Evolutionary conservation across 2,113 vertebrate genomes (phyloP).

Genomic region (Nothobranchius kuhntae): DNA sequence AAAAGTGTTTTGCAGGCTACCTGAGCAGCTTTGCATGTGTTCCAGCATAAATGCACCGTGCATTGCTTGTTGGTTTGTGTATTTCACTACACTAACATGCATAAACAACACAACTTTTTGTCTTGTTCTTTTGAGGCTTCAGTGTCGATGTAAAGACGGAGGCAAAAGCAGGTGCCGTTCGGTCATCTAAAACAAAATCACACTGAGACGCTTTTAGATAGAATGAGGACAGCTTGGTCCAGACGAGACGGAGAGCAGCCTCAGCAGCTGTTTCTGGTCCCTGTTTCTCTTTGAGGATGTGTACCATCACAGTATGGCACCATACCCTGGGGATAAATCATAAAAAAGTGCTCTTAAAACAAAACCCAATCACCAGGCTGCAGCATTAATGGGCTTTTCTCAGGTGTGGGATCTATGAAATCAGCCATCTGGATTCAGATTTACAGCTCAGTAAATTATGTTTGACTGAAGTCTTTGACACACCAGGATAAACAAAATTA

Average conservation of each 20-base stretch:
- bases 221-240: slow-evolving; percentile 65
- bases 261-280: slow-evolving; percentile 72
- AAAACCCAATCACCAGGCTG: slow-evolving; percentile 58
- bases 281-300: slow-evolving; percentile 49
- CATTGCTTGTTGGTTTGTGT: neutral
- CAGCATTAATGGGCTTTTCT: slow-evolving; percentile 64
- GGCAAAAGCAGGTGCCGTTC: slow-evolving; percentile 9
- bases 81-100: too few relatives aligned
- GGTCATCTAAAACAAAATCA: slow-evolving; percentile 28
- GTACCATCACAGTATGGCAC: slow-evolving; percentile 50
- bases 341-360: slow-evolving; percentile 58
- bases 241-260: slow-evolving; percentile 47
- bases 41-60: neutral
- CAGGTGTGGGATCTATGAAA: slow-evolving; percentile 56
- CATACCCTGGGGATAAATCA: slow-evolving; percentile 55
- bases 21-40: neutral
- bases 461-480: slow-evolving; percentile 16
- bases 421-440: slow-evolving; percentile 66
- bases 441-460: slow-evolving; percentile 21
- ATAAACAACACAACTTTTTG: neutral
- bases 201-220: slow-evolving; percentile 46
- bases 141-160: slow-evolving; percentile 7
- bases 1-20: neutral
- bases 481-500: slow-evolving; percentile 12
- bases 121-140: slow-evolving; percentile 5